These are phyloP conservation scores for Potorous gilbertii DNA, from an alignment of 2,797 vertebrate species.

Conservation along the genomic window DNA sequence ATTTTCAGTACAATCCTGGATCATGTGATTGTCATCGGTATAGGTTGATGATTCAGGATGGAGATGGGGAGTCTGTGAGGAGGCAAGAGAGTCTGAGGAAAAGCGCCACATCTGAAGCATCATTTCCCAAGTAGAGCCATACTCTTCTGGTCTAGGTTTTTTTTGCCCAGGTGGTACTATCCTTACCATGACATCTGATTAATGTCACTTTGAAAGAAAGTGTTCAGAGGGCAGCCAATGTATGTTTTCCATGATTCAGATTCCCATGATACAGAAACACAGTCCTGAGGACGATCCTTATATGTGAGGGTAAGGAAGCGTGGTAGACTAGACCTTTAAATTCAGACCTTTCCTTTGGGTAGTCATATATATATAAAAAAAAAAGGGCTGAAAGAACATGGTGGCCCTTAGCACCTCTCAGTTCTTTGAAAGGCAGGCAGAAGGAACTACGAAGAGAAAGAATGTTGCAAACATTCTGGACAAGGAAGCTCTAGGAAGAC, in stretches of 20 bases:
- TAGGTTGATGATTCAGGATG: neutral
- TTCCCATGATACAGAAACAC: neutral
- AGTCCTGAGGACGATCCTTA: neutral
- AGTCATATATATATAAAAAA: neutral
- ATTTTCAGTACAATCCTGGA: neutral
- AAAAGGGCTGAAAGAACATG: neutral
- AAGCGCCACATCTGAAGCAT: neutral
- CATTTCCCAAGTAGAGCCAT: neutral
- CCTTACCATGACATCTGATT: neutral
- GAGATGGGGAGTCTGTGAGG: neutral
- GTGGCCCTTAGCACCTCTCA: neutral
- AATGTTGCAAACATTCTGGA: neutral
- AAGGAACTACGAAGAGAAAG: neutral
- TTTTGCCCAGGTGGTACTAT: neutral
- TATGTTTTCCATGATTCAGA: neutral
- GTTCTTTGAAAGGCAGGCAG: neutral
- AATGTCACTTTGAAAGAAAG: neutral
- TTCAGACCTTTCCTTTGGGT: neutral
- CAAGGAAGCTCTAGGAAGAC: neutral
- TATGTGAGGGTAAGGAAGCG: neutral
- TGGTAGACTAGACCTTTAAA: neutral
- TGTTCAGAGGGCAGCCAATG: neutral
- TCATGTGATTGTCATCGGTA: neutral
- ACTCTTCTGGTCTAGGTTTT: neutral
- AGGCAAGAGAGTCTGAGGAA: neutral